A percentile compares a stretch with the other conserved stretches of the same genome.
Evolutionary conservation across 2,113 vertebrate species (phyloP).

Genomic region (Baryphthengus martii): DNA sequence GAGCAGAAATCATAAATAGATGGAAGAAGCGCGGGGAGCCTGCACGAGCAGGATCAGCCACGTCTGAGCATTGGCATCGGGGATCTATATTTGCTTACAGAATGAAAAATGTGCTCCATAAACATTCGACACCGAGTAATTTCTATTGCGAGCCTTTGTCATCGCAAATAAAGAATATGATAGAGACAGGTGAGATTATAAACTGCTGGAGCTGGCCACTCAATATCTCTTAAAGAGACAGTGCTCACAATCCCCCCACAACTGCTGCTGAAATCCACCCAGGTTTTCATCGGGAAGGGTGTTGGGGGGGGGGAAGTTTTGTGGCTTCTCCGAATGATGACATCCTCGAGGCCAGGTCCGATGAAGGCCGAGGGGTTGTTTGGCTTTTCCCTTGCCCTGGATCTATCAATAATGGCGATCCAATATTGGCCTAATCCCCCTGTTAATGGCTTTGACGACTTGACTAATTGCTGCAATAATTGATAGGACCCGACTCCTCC

Average conservation of each 20-base stretch:
- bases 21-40: neutral
- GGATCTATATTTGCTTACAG: slow-evolving; percentile 76
- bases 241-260: neutral
- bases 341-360: slow-evolving; percentile 28
- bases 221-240: neutral
- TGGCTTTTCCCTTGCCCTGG: neutral
- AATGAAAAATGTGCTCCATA: slow-evolving; percentile 75
- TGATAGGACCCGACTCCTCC: slow-evolving; percentile 83
- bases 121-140: slow-evolving; percentile 62
- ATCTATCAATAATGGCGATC: slow-evolving; percentile 65
- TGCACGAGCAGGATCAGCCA: neutral
- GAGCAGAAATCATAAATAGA: neutral
- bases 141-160: slow-evolving; percentile 58
- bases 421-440: slow-evolving; percentile 73
- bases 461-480: slow-evolving; percentile 92
- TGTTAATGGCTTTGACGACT: slow-evolving; percentile 71
- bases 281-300: neutral
- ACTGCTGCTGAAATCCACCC: neutral
- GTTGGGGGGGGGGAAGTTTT: neutral
- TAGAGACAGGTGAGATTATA: slow-evolving; percentile 46
- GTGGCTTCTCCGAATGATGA: neutral
- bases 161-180: slow-evolving; percentile 43
- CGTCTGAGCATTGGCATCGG: slow-evolving; percentile 35
- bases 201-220: neutral
- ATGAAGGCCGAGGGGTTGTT: neutral